These are phyloP conservation scores for Trichosurus vulpecula DNA, from an alignment of 2,797 vertebrate species.

Conservation along the genomic window DNA sequence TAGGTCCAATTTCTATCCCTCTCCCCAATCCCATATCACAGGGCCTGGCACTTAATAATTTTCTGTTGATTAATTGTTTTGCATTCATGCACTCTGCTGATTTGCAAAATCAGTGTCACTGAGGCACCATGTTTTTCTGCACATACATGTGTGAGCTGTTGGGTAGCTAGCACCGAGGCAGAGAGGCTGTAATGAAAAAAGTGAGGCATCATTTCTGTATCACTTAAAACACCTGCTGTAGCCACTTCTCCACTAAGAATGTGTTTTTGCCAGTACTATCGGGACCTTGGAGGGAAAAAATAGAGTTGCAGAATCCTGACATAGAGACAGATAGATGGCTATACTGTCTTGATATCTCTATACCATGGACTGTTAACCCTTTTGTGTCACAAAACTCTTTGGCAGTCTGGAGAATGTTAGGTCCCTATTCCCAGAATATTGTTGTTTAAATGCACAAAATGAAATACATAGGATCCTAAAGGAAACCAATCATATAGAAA, in stretches of 20 bases:
- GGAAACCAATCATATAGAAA: background rate
- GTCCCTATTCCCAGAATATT: background rate
- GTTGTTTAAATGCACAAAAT: background rate
- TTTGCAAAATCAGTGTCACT: background rate
- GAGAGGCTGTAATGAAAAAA: background rate
- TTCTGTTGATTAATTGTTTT: background rate
- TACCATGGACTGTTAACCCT: background rate
- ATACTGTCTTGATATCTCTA: background rate
- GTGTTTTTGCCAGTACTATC: background rate
- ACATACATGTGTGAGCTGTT: background rate
- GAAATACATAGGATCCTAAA: background rate
- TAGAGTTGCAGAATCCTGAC: background rate
- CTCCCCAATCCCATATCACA: background rate
- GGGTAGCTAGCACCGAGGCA: background rate
- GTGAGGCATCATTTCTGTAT: background rate
- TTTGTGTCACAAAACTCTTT: background rate
- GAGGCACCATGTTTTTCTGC: background rate
- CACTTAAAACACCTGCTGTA: background rate
- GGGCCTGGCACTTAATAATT: background rate
- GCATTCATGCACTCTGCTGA: background rate
- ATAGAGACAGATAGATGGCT: background rate
- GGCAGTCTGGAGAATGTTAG: background rate
- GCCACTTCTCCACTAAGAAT: background rate
- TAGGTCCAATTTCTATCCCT: background rate
- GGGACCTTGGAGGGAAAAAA: background rate